Evolutionary conservation across 2,888 invertebrate species (phyloP), one percentile per base, ranked within the genome.

Genomic region (Phyllotreta striolata): DNA sequence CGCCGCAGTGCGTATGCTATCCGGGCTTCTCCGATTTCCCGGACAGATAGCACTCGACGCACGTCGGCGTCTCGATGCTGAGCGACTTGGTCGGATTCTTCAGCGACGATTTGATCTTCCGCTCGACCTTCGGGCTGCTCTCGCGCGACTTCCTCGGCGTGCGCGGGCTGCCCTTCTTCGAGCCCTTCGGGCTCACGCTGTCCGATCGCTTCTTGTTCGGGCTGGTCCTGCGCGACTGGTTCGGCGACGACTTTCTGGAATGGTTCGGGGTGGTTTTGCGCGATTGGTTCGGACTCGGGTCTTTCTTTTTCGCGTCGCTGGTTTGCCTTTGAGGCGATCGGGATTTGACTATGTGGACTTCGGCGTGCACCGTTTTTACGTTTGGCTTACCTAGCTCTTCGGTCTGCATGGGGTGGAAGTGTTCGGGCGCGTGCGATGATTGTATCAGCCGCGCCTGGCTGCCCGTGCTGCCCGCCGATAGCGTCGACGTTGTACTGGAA

Each of bases 381-480:
- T 60, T 41, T 70, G 73, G 77, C 91, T 91, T 91, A 94, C 94
- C 93, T 88, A 94, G 84, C 84, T 94, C 94, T 85, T 93, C 92
- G 79, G 91, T 89, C 81, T 90, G 89, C 74, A 91, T 89, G 64
- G 95, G 95, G 77, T 95, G 94, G 83, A 95, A 95, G 81, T 91
- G 92, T 76, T 93, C 91, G 64, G 96, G 96, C 78, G 95, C 94
- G 83, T 95, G 93, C 73, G 95, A 96, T 72, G 95, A 93, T 84
- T 95, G 95, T 80, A 96, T 94, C 78, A 96, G 88, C 77, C 94
- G 89, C 65, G 96, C 95, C 83, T 95, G 94, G 81, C 93, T 94
- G 78, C 95, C 93, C 57, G 95, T 95, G 83, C 95, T 95, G 79
- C 95, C 95, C 66, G 95, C 95, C 75, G 95, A 95, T 79, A 96